Conservation (phyloP, 2,113 vertebrate species). For the Anolis sagrei region DNA sequence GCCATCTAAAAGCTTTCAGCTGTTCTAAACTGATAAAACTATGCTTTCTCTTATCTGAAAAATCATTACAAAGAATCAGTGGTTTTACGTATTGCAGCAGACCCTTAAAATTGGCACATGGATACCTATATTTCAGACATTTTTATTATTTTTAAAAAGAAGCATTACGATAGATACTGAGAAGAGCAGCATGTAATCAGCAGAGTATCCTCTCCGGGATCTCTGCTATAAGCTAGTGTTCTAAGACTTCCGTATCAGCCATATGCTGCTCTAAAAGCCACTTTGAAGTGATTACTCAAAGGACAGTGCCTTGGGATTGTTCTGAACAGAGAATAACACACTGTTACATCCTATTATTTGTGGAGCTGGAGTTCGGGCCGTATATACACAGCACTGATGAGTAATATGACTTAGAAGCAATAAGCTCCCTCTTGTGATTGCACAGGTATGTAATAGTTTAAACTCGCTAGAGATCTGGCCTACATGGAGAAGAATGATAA, state of each 20-base stretch:
- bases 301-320: background rate
- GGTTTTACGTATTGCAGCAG: background rate
- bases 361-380: background rate
- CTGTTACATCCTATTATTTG: background rate
- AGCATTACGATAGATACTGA: background rate
- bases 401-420: background rate
- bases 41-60: background rate
- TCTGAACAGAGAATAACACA: background rate
- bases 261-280: background rate
- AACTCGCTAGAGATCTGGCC: background rate
- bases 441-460: background rate
- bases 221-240: background rate
- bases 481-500: background rate
- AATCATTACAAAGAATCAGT: background rate
- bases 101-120: background rate
- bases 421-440: background rate
- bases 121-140: background rate
- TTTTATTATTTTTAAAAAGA: background rate
- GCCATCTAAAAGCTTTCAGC: background rate
- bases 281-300: slow-evolving; percentile 5
- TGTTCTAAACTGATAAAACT: background rate
- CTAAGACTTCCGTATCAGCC: background rate
- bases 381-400: background rate
- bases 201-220: background rate
- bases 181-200: background rate